phyloP scores from a whole-genome alignment of 2,797 vertebrate species.

The Simalia tracyae region DNA sequence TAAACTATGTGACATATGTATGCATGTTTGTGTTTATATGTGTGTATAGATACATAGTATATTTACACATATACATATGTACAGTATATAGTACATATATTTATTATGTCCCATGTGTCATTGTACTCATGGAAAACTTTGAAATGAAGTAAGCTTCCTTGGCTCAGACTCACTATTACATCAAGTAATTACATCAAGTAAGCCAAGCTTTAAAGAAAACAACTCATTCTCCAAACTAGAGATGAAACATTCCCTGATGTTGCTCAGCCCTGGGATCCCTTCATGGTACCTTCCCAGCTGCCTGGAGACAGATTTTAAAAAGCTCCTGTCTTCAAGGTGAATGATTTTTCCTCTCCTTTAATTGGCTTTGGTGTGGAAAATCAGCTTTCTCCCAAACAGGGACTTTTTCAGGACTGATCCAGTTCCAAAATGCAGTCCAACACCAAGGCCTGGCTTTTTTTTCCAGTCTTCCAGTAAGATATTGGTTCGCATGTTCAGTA shows the following conservation, averaged over 20 bases:
- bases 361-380: slow-evolving; percentile 54
- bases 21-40: slow-evolving; percentile 50
- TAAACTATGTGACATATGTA: slow-evolving; percentile 17
- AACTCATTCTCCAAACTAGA: slow-evolving; percentile 62
- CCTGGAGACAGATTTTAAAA: slow-evolving; percentile 74
- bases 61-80: neutral
- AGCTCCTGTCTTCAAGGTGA: slow-evolving; percentile 74
- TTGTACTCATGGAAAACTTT: slow-evolving; percentile 68
- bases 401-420: neutral
- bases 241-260: slow-evolving; percentile 63
- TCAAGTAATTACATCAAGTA: slow-evolving; percentile 35
- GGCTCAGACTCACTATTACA: slow-evolving; percentile 56
- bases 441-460: slow-evolving; percentile 16
- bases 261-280: slow-evolving; percentile 76
- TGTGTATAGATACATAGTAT: slow-evolving; percentile 8
- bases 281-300: slow-evolving; percentile 71
- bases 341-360: slow-evolving; percentile 59
- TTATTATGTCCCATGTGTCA: slow-evolving; percentile 63
- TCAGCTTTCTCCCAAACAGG: slow-evolving; percentile 28
- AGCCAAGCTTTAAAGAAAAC: slow-evolving; percentile 70
- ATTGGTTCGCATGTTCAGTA: slow-evolving; percentile 36
- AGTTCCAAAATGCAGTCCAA: neutral
- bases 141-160: slow-evolving; percentile 58
- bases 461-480: slow-evolving; percentile 8
- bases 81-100: neutral